A percentile compares a stretch with the other conserved stretches of the same genome.
phyloP scores from a whole-genome alignment of 2,888 invertebrate species.

The Sinohyriopsis cumingii region DNA sequence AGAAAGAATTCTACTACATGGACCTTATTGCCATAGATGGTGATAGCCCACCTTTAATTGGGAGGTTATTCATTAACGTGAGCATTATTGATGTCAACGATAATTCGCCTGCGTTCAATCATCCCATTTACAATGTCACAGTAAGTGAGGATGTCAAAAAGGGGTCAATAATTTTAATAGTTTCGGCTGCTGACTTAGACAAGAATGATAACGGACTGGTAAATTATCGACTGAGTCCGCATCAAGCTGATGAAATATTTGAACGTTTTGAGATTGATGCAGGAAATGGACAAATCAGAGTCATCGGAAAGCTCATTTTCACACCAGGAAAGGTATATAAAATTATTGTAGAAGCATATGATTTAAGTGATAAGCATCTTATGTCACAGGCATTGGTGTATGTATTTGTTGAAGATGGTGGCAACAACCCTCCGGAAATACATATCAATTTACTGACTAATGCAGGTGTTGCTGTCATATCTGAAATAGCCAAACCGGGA shows the following conservation, averaged over 20 bases:
- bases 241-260: conserved; percentile 47
- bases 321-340: conserved; percentile 43
- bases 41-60: conserved; percentile 36
- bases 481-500: conserved; percentile 54
- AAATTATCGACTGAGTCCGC: conserved; percentile 69
- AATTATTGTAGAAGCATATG: conserved; percentile 55
- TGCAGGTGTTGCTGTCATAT: conserved; percentile 36
- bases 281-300: conserved; percentile 51
- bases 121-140: conserved; percentile 35
- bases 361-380: conserved; percentile 48
- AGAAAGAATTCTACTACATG: conserved; percentile 40
- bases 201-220: conserved; percentile 82
- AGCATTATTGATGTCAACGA: conserved; percentile 50
- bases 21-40: conserved; percentile 52
- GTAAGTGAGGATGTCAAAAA: conserved; percentile 36
- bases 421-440: conserved; percentile 90
- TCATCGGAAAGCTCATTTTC: conserved; percentile 45
- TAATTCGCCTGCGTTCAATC: conserved; percentile 44
- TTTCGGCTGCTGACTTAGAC: conserved; percentile 88
- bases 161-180: conserved; percentile 61
- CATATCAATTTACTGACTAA: conserved; percentile 50
- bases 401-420: conserved; percentile 83
- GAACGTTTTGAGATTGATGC: conserved; percentile 46
- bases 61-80: conserved; percentile 36
- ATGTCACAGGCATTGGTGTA: conserved; percentile 52